Base-by-base conservation (phyloP, 2,113 vertebrate species). In the Nothoprocta perdicaria region DNA sequence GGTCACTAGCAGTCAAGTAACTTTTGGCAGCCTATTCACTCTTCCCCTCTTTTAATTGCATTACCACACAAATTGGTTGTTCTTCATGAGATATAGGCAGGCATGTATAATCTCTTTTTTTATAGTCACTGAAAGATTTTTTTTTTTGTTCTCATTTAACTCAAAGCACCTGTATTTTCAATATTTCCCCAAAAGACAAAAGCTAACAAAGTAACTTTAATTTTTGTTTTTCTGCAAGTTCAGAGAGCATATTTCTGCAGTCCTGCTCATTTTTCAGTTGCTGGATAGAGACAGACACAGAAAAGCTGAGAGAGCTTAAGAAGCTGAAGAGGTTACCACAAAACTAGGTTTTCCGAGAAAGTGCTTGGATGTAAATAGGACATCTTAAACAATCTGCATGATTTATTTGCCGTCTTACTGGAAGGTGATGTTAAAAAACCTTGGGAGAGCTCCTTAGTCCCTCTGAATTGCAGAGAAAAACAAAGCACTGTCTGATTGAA, bases 111-210 rank as follows among this genome's bases (percentile, higher is more conserved):
- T 66, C 14, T 35, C 8, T 66, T 61, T 66, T 66, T 40, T 29
- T 43, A 29, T 3, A 61, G 9, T 12, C 12, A 61, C 15, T 66
- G 29, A 50, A 46, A 45, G 52, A 76, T 67, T 23, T 85, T 23
- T 52, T 55, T 52, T 60, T 53, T 67, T 57, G 4, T 50, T 21
- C 24, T 26, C 5, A 2, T 62, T 57, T 77, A 60, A 41, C 15
- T 68, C 67, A 80, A 79, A 46, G 4, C 10, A 6, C n/a, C 8
- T 12, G 10, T 29, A 15, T 19, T 80, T 81, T 67, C 23, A 57
- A 38, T 11, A 10, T 16, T 33, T 35, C 5, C 33, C 3, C 1
- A 0, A 4, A 31, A 29, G 5, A 8, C 9, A 55, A 72, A 53
- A 22, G 3, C 38, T 68, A 6, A 48, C 24, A 29, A 78, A n/a